Evolutionary conservation across 2,888 invertebrate genomes (phyloP), one percentile per base, ranked within the genome.

Genomic region (Megalurothrips usitatus): DNA sequence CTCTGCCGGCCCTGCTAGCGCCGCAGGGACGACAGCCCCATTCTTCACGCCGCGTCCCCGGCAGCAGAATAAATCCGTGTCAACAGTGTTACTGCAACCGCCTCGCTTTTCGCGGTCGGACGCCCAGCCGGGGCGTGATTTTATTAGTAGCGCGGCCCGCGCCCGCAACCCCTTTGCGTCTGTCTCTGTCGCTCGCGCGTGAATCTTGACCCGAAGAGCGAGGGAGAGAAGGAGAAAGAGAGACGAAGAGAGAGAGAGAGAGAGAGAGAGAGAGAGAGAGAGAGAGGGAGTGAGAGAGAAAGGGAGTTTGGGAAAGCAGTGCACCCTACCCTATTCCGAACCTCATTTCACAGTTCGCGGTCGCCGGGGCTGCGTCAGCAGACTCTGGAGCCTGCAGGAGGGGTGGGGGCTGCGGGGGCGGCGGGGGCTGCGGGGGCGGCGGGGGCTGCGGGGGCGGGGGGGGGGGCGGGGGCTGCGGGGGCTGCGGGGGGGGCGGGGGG

Each of bases 321-420:
- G 34, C 17, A 58, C 58, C 26, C 23, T 19, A 52, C 52, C 19
- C 52, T 19, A 52, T 19, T 19, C 68, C 26, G 68, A 75, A 75
- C 68, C 68, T 75, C 68, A 75, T 75, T 75, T 75, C 68, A 75
- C 68, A 75, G 68, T 75, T 75, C 23, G 26, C 68, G 68, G 26
- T 23, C 26, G n/a, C 23, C 11, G 26, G 68, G 11, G 23, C 68
- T 58, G 58, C 17, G 58, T 58, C 58, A 58, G 58, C 58, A 58
- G 14, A 0, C 34, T 43, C n/a, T 43, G 34, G 6, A 43, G 34
- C 4, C 58, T 58, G 58, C 58, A 17, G 17, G 17, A 14, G 58
- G 58, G 19, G 17, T 14, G 52, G 14, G 58, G 19, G 17, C 19
- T 3, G 14, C 52, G 52, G 12, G 4, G 52, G 52, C 52, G 11